Evolutionary conservation across 1,140 invertebrate genomes (phyloP), one percentile per base, ranked within the genome.

Genomic region (Planococcus citri): DNA sequence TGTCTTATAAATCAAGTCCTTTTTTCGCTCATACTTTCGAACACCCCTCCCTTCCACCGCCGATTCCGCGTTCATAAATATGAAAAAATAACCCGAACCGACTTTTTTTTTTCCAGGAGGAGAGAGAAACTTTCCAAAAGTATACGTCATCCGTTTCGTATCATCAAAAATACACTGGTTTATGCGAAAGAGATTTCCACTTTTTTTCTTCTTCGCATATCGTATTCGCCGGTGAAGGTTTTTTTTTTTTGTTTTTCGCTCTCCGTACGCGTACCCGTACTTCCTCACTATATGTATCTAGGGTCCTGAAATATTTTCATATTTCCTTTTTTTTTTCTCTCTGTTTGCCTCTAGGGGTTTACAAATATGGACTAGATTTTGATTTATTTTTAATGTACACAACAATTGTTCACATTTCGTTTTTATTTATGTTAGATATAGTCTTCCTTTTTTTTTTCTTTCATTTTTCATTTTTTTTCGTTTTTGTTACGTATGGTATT

Each of bases 321-420:
- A 64, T 64, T 64, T 64, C 60, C 60, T 64, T 64, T 22, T 64
- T 64, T 64, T n/a, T n/a, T n/a, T n/a, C n/a, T n/a, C n/a, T n/a
- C n/a, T n/a, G n/a, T n/a, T n/a, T 64, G 25, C 24, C 60, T 64
- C 60, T 64, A 20, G 60, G 60, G 60, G 2, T 64, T 64, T 25
- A 64, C 20, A 27, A 64, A 64, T 64, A 64, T 64, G 25, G 60
- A 27, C 20, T 64, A 27, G 20, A 25, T 27, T 64, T 64, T 64
- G 60, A 64, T 64, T 64, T 64, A 64, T 64, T 64, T 64, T 64
- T 25, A 64, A 64, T 25, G 25, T 64, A 64, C 60, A 58, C 21
- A 22, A 58, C 4, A 58, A 22, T 22, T 17, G 51, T 6, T 4
- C 21, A 33, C 4, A 6, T 33, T 33, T 33, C 29, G 29, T 33